Evolutionary conservation across 35 echinoderm and acorn worm species (phyloP).

Genomic region (Ophiothrix spiculata): DNA sequence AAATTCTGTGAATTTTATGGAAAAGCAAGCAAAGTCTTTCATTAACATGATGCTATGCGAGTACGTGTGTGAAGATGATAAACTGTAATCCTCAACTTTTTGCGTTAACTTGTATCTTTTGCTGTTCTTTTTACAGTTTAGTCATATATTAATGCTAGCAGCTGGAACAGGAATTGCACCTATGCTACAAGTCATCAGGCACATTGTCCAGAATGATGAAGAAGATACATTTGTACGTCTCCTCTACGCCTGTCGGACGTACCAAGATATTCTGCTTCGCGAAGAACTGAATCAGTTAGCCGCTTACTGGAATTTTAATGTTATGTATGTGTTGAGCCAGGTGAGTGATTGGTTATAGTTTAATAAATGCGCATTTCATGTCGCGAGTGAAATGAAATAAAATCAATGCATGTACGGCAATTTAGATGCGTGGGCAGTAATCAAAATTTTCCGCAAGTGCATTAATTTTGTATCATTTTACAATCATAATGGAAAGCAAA

Average conservation of each 20-base stretch:
- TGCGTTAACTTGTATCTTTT: not conserved
- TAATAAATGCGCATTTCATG: too few species aligned
- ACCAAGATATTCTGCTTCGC: conserved; percentile 64
- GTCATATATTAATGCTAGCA: conserved; percentile 62
- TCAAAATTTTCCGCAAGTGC: too few species aligned
- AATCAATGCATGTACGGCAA: too few species aligned
- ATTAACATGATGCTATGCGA: not conserved
- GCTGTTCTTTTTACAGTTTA: conserved; percentile 39
- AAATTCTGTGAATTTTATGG: too few species aligned
- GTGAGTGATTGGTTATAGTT: conserved; percentile 34
- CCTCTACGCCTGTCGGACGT: conserved; percentile 56
- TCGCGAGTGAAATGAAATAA: too few species aligned
- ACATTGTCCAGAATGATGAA: conserved; percentile 68
- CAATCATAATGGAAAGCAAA: too few species aligned
- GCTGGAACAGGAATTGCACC: conserved; percentile 92
- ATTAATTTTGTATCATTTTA: too few species aligned
- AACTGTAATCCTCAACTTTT: not conserved
- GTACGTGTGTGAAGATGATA: not conserved
- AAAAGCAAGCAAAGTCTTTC: not conserved
- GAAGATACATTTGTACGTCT: conserved; percentile 78
- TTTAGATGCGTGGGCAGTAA: too few species aligned
- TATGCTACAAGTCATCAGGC: conserved; percentile 75
- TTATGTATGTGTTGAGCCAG: conserved; percentile 68
- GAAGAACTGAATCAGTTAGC: conserved; percentile 66
- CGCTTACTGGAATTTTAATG: conserved; percentile 79